Percentiles rank a stretch among this genome's conserved stretches.
phyloP scores from a whole-genome alignment of 2,797 vertebrate genomes.

The Tenualosa thibaudeaui region DNA sequence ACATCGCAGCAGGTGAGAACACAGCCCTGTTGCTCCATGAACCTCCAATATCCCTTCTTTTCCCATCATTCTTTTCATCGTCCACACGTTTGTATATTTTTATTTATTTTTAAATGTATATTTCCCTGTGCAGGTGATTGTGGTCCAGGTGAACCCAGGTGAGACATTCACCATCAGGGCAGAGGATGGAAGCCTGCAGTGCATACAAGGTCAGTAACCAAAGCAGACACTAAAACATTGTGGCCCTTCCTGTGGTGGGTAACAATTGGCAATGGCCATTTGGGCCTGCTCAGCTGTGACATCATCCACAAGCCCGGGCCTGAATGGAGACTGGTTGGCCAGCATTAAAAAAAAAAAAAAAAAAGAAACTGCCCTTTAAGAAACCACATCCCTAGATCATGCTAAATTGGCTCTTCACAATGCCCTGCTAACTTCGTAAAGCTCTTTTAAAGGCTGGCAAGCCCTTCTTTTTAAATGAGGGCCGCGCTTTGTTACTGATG shows the following conservation, averaged over 20 bases:
- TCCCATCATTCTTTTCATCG: neutral
- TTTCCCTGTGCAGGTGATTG: slow-evolving; percentile 79
- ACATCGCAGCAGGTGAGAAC: slow-evolving; percentile 81
- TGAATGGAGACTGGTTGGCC: neutral
- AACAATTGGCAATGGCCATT: neutral
- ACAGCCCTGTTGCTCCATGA: neutral
- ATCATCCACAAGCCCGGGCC: neutral
- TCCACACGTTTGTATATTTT: neutral
- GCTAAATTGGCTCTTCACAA: slow-evolving; percentile 32
- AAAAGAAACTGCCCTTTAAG: neutral
- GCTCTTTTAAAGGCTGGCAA: slow-evolving; percentile 17
- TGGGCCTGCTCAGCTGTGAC: neutral
- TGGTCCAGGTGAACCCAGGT: slow-evolving; percentile 89
- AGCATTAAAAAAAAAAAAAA: neutral
- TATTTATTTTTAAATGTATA: neutral
- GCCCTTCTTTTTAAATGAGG: neutral
- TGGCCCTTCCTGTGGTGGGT: neutral
- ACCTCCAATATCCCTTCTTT: neutral
- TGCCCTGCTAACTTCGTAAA: slow-evolving; percentile 36
- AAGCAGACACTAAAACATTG: neutral
- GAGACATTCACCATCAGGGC: slow-evolving; percentile 89
- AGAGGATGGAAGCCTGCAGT: slow-evolving; percentile 86
- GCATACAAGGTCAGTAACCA: slow-evolving; percentile 82
- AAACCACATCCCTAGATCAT: slow-evolving; percentile 12
- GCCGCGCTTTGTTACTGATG: slow-evolving; percentile 26